phyloP scores from a whole-genome alignment of 2,888 invertebrate species.

The Eilema sororculum region DNA sequence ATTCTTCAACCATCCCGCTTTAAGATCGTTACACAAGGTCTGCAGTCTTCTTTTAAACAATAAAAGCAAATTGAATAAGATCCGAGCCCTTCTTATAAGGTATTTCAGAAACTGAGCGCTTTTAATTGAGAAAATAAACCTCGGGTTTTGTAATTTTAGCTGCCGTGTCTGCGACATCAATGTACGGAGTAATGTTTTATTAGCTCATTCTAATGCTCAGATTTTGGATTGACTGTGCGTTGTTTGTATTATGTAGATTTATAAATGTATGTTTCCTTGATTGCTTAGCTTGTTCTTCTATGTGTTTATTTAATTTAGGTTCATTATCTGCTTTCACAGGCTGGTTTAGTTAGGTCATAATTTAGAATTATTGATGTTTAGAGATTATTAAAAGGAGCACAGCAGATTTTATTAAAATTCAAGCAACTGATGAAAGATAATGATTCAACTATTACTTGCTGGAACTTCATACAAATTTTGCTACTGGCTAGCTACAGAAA shows the following conservation, averaged over 20 bases:
- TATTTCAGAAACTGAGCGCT: constrained; percentile 55
- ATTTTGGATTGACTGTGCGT: constrained; percentile 16
- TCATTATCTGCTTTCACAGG: background rate
- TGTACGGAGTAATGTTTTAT: constrained; percentile 29
- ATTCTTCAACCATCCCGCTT: constrained; percentile 54
- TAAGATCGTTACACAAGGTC: constrained; percentile 63
- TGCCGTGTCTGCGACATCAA: constrained; percentile 39
- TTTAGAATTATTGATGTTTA: background rate
- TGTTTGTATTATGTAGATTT: constrained; percentile 3
- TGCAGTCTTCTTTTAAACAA: constrained; percentile 71
- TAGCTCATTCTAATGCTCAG: constrained; percentile 26
- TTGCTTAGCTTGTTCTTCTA: background rate
- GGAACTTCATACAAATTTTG: background rate
- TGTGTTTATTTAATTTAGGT: background rate
- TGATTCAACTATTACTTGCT: background rate
- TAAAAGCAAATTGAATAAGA: constrained; percentile 73
- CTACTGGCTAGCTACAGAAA: background rate
- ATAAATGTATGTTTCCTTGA: background rate
- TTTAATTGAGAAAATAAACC: constrained; percentile 65
- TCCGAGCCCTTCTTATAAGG: constrained; percentile 58
- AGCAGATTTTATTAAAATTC: background rate
- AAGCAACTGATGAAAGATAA: background rate
- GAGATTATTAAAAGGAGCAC: background rate
- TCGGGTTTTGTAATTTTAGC: constrained; percentile 47
- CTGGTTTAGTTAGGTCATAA: background rate